Conservation (phyloP, 2,888 invertebrate species). For the Sphecodes monilicornis region DNA sequence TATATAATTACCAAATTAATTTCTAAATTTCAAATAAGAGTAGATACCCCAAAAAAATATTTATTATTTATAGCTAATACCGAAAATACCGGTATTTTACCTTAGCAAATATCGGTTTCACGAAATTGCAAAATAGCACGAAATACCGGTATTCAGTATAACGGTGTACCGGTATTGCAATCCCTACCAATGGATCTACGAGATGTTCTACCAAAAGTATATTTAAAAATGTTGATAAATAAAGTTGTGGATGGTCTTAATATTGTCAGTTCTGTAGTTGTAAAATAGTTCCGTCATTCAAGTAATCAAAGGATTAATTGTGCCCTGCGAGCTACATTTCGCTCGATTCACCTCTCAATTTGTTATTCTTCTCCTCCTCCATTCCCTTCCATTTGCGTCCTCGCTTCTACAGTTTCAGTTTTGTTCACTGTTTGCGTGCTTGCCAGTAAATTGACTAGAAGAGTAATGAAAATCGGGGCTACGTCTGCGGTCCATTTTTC, state of each 20-base stretch:
- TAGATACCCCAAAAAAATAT: too few species aligned
- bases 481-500: slow-evolving; percentile 6
- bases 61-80: too few species aligned
- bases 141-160: too few species aligned
- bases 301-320: background rate
- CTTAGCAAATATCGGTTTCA: too few species aligned
- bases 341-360: background rate
- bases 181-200: too few species aligned
- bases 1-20: too few species aligned
- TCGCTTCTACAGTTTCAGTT: slow-evolving; percentile 1
- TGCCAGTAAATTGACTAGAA: background rate
- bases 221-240: background rate
- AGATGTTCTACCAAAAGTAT: background rate
- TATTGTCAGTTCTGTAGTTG: background rate
- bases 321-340: background rate
- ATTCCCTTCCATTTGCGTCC: background rate
- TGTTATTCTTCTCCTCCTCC: background rate
- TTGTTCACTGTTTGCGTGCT: background rate
- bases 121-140: too few species aligned
- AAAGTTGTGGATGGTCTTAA: background rate
- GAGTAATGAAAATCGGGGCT: slow-evolving; percentile 2
- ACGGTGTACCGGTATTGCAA: too few species aligned
- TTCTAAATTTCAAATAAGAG: too few species aligned
- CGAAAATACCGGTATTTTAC: too few species aligned
- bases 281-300: background rate